phyloP scores from a whole-genome alignment of 2,113 vertebrate species.

The Nerophis lumbriciformis region DNA sequence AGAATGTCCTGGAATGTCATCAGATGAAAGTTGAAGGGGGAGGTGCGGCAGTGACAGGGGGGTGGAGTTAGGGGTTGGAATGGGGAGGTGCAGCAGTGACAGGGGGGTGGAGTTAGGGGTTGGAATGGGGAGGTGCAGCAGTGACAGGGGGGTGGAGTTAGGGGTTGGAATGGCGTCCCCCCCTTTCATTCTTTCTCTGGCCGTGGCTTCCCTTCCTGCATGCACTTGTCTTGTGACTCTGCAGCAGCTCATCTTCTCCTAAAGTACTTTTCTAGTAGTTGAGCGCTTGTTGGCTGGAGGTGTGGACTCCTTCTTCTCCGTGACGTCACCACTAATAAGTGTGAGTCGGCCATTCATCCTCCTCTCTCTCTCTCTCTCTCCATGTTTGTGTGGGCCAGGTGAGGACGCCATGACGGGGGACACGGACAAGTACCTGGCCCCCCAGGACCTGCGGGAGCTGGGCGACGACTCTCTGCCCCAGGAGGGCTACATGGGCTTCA shows the following conservation, averaged over 20 bases:
- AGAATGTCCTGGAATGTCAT: constrained; percentile 51
- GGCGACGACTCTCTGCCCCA: constrained; percentile 95
- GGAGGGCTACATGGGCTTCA: constrained; percentile 96
- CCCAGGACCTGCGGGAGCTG: constrained; percentile 92
- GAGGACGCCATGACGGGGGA: constrained; percentile 96
- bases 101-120: constrained; percentile 19
- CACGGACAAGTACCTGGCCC: constrained; percentile 93
- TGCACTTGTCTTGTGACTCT: constrained; percentile 54
- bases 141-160: constrained; percentile 15
- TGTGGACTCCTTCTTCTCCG: background rate
- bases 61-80: constrained; percentile 53
- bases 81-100: constrained; percentile 48
- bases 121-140: constrained; percentile 12
- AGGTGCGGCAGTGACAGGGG: background rate
- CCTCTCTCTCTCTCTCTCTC: constrained; percentile 1
- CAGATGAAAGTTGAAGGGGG: constrained; percentile 36
- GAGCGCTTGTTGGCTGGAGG: background rate
- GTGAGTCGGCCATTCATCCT: background rate
- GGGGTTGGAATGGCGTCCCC: constrained; percentile 60
- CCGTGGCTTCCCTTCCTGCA: constrained; percentile 37
- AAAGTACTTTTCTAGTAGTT: background rate
- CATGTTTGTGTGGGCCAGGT: constrained; percentile 66
- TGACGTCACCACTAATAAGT: background rate
- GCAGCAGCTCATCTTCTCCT: constrained; percentile 11
- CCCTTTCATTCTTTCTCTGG: constrained; percentile 37